A percentile compares a stretch with the other conserved stretches of the same genome.
Conservation (phyloP, 2,797 vertebrate species). For the Okamejei kenojei region DNA sequence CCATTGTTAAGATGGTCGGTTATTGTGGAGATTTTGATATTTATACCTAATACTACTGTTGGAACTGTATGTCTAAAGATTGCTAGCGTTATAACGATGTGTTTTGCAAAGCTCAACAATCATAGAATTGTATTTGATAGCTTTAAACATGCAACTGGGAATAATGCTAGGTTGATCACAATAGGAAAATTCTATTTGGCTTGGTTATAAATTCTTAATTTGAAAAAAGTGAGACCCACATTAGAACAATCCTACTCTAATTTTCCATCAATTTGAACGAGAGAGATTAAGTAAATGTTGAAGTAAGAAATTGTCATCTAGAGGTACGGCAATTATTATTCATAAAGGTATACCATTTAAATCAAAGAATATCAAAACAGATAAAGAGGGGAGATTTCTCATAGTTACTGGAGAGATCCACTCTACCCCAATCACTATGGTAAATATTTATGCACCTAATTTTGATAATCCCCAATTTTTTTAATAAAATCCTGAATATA, state of each 20-base stretch:
- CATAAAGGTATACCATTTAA: no score
- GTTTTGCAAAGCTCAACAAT: background rate
- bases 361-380: no score
- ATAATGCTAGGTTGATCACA: background rate
- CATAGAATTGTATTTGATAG: background rate
- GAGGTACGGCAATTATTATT: no score
- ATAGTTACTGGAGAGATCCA: no score
- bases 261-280: background rate
- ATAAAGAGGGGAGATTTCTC: no score
- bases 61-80: background rate
- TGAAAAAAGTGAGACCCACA: background rate
- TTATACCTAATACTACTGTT: background rate
- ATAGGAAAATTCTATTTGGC: background rate
- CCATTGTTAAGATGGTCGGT: background rate
- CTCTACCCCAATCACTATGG: no score
- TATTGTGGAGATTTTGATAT: background rate
- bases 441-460: no score
- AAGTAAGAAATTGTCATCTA: background rate
- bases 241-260: background rate
- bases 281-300: background rate
- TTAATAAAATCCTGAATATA: no score
- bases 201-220: background rate
- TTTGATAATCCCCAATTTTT: no score
- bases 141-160: background rate
- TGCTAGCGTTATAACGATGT: background rate